Base-by-base conservation (phyloP, 2,113 vertebrate species). In the Paramormyrops kingsleyae region DNA sequence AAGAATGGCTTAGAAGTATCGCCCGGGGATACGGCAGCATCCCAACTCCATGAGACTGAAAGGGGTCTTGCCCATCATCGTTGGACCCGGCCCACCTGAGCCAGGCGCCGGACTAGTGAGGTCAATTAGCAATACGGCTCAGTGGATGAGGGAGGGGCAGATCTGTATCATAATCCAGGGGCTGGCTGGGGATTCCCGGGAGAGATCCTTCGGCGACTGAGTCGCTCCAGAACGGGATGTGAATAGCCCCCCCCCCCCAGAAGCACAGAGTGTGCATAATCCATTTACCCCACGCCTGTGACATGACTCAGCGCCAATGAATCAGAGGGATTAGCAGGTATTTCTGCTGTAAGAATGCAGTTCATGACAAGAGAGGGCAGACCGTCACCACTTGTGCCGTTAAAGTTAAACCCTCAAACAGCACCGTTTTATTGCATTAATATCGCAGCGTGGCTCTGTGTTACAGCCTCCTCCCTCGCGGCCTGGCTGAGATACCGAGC, bases 371-470 rank as follows among this genome's bases (percentile, higher is more conserved):
- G 83, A 87, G 70, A 31, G 87, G 83, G 83, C 66, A 74, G 86
- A 52, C 46, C 62, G 56, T 50, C 59, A 39, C 2, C 90, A 39
- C 90, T 92, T 91, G 92, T 91, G 92, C 35, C 9, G 8, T 87
- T 89, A 77, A 42, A 87, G 59, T 86, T 49, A 91, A 87, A 87
- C 53, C 86, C 27, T 83, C 17, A 31, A 52, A 88, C 90, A 88
- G 92, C 87, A 46, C 90, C 91, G 77, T 92, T 93, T 92, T 92
- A 93, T 93, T 94, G 27, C 90, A 90, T 84, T 94, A 93, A 94
- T 90, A 94, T 94, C 21, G 21, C 44, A 84, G 8, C 19, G 8
- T 46, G 19, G 44, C 42, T 84, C 42, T 47, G 59, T 27, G 27
- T 13, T 31, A 4, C n/a, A 70, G 62, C 27, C n/a, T n/a, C 83